Evolutionary conservation across 2,797 vertebrate species (phyloP), one percentile per base, ranked within the genome.

Genomic region (Sandelia bainsii): DNA sequence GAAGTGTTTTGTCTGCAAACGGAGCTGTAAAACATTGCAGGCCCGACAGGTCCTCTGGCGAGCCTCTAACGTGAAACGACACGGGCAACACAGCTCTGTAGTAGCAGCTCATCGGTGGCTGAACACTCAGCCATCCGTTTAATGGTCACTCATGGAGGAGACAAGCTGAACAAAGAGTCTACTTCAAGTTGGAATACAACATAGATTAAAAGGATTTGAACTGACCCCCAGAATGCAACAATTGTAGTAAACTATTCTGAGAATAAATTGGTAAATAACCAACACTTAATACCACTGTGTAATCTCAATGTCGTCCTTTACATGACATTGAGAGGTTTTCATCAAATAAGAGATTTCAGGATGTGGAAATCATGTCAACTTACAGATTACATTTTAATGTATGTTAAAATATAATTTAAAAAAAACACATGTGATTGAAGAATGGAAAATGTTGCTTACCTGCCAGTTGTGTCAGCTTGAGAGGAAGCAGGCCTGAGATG

Each of bases 1-100:
- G 92, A 92, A 87, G 87, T 93, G 93, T 94, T 94, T 94, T 92
- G 92, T 95, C 93, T 94, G 86, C 81, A 91, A 87, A 86, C 77
- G 50, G 80, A 92, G 91, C 92, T 93, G 91, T 93, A 91, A 94
- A 92, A 91, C 87, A 90, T 91, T 22, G 69, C 79, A 52, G 72
- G 48, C 68, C 77, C 93, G 91, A 93, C 91, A 91, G 81, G 83
- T 85, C 82, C 75, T 90, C 80, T 77, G 89, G 75, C 82, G 82
- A 84, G 79, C 66, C 81, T 88, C 84, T 70, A 34, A 73, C 66
- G 73, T 84, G 83, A 90, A 87, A 72, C 23, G 58, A 67, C 81
- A 84, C 84, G 72, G 71, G 77, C 77, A 62, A 69, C 29, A 34
- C 27, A 10, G 65, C 57, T 74, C 63, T 44, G 77, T 50, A 45